phyloP scores from a whole-genome alignment of 2,797 vertebrate species.

The Cichlasoma orientale region DNA sequence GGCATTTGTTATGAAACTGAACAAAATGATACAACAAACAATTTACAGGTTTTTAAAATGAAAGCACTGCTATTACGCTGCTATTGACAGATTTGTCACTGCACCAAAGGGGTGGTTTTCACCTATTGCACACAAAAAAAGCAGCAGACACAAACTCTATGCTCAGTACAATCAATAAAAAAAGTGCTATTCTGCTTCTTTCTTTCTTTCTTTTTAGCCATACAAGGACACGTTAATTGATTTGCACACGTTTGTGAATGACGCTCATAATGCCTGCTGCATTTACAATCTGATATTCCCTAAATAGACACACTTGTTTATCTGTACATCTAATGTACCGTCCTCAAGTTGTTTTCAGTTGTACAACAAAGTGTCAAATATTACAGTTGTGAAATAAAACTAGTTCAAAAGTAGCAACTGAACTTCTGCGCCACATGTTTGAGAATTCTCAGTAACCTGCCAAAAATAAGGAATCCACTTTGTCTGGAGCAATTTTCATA shows the following conservation, averaged over 20 bases:
- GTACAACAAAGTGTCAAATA: not conserved
- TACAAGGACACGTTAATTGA: conserved; percentile 5
- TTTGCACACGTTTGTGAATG: not conserved
- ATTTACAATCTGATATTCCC: not conserved
- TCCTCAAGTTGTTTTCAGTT: not conserved
- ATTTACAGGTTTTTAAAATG: not conserved
- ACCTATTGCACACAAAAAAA: not conserved
- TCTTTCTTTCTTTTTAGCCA: not conserved
- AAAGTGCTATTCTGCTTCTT: not conserved
- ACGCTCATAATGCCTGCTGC: not conserved
- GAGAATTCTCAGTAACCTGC: too few relatives aligned
- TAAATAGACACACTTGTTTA: not conserved
- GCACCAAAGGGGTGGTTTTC: not conserved
- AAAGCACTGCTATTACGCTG: not conserved
- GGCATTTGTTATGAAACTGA: not conserved
- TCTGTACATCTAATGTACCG: not conserved
- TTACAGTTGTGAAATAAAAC: not conserved
- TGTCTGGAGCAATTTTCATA: not conserved
- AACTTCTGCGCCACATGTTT: too few relatives aligned
- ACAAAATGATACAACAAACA: not conserved
- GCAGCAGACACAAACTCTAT: not conserved
- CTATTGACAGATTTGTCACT: not conserved
- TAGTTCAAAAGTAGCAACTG: too few relatives aligned
- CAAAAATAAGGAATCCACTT: not conserved
- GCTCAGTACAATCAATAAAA: not conserved